phyloP scores from a whole-genome alignment of 2,113 vertebrate species.

The Brachyhypopomus occidentalis region DNA sequence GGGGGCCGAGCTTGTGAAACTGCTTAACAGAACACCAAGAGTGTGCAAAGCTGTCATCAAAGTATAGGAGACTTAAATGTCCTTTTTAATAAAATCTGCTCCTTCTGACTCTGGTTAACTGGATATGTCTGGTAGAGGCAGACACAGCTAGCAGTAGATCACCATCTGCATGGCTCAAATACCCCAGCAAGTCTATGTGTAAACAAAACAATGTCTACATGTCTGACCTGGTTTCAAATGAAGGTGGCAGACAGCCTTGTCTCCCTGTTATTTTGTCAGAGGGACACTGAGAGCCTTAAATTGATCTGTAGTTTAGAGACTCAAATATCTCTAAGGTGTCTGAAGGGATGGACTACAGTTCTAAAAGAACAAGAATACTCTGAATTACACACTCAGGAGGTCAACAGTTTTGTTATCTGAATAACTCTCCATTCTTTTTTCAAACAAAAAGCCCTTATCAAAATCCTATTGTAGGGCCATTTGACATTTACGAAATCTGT shows the following conservation, averaged over 20 bases:
- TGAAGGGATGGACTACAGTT: neutral
- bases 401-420: too few species aligned
- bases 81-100: neutral
- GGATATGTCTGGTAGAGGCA: too few species aligned
- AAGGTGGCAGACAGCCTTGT: neutral
- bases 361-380: neutral
- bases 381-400: neutral
- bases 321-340: neutral
- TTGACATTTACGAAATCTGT: conserved; percentile 21
- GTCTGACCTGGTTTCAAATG: neutral
- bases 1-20: too few species aligned
- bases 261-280: neutral
- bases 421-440: too few species aligned
- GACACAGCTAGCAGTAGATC: neutral
- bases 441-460: too few species aligned
- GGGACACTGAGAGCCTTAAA: neutral
- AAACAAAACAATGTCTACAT: neutral
- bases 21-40: too few species aligned
- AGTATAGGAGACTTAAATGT: too few species aligned
- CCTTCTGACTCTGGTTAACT: neutral
- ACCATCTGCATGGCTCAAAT: neutral
- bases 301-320: conserved; percentile 2
- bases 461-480: neutral
- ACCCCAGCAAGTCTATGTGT: neutral
- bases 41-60: too few species aligned